Conservation (phyloP, 2,888 invertebrate genomes). For the Brachyptera risi region DNA sequence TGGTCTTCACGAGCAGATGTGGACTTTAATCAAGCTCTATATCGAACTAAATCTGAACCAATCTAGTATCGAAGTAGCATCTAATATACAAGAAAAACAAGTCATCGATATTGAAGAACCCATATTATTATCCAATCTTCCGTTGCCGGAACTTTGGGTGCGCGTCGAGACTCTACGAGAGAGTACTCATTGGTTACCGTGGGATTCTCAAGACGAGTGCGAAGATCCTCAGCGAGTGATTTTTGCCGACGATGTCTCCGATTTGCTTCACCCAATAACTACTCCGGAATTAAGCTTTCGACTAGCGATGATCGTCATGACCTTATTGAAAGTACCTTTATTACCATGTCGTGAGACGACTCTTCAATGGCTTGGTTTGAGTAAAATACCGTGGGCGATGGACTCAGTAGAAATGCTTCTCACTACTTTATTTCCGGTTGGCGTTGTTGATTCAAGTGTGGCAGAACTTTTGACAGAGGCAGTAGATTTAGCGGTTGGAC, state of each 20-base stretch:
- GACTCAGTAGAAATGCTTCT: constrained; percentile 52
- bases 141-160: constrained; percentile 68
- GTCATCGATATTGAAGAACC: constrained; percentile 58
- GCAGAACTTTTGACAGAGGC: constrained; percentile 44
- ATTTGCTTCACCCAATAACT: constrained; percentile 65
- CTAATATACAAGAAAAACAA: constrained; percentile 26
- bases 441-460: constrained; percentile 23
- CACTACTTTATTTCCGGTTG: constrained; percentile 40
- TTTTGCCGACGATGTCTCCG: constrained; percentile 58
- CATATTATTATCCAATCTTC: constrained; percentile 60
- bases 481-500: constrained; percentile 51
- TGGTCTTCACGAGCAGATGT: constrained; percentile 70
- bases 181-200: constrained; percentile 64
- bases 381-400: constrained; percentile 45
- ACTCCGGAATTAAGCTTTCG: constrained; percentile 55
- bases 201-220: constrained; percentile 46
- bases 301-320: constrained; percentile 56
- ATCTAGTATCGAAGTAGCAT: constrained; percentile 38
- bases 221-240: constrained; percentile 64
- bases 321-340: constrained; percentile 56
- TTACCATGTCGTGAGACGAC: constrained; percentile 45
- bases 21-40: constrained; percentile 65
- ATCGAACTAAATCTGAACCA: constrained; percentile 60
- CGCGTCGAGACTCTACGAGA: constrained; percentile 66
- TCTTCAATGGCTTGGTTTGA: constrained; percentile 9